Conservation (phyloP, 1,140 invertebrate species). For the Pseudomyrmex pallidus region DNA sequence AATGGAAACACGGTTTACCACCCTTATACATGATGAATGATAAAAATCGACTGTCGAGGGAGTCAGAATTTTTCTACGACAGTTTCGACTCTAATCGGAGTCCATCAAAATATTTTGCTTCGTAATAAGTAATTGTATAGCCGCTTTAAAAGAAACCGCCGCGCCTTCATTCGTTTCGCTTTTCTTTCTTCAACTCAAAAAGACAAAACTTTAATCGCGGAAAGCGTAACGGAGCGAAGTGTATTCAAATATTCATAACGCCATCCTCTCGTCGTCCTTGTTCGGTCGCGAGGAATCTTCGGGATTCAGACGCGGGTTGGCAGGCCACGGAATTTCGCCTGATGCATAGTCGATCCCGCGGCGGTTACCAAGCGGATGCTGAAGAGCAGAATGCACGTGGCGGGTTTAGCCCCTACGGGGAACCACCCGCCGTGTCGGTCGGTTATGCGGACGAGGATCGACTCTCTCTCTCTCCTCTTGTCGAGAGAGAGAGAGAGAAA, state of each 20-base stretch:
- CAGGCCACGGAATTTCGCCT: conserved; percentile 67
- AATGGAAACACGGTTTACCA: conserved; percentile 15
- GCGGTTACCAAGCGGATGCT: conserved; percentile 60
- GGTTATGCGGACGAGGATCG: conserved; percentile 47
- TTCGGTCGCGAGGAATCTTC: conserved; percentile 26
- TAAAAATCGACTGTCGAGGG: conserved; percentile 21
- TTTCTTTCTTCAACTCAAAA: not conserved
- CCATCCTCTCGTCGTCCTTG: conserved; percentile 28
- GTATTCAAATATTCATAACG: not conserved
- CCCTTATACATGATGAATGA: conserved; percentile 27
- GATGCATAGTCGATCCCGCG: conserved; percentile 78
- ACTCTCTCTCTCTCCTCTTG: not conserved
- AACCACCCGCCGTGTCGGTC: conserved; percentile 13
- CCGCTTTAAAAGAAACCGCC: not conserved
- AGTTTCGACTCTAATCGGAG: not conserved
- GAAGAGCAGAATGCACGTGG: conserved; percentile 58
- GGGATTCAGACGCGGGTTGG: conserved; percentile 14
- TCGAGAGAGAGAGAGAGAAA: not conserved
- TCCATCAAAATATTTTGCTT: not conserved
- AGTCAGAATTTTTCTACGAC: not conserved
- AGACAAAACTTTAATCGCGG: not conserved
- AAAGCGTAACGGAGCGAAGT: not conserved
- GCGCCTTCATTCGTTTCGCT: not conserved
- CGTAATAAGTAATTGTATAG: too few species aligned
- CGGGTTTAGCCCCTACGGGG: conserved; percentile 36